Conservation (phyloP, 2,888 invertebrate species). For the Oscheius sp. region DNA sequence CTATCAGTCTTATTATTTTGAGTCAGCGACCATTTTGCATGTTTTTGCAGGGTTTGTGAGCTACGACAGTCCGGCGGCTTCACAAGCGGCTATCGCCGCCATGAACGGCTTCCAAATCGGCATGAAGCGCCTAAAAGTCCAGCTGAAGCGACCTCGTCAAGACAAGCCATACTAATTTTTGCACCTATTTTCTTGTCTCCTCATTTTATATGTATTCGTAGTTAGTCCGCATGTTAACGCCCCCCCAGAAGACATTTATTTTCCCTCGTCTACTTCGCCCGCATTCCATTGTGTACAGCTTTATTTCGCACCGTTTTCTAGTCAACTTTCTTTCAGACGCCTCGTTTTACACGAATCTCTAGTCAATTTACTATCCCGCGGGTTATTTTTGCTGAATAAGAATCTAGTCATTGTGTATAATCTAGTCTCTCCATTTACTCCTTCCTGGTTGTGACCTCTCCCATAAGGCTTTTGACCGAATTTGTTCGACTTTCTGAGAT, state of each 20-base stretch:
- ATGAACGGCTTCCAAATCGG: slow-evolving; percentile 99
- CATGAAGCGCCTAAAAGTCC: slow-evolving; percentile 99
- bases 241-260: too few species aligned
- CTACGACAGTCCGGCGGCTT: slow-evolving; percentile 97
- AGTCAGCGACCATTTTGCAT: neutral
- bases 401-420: neutral
- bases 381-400: neutral
- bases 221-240: too few species aligned
- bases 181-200: too few species aligned
- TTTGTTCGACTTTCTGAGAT: too few species aligned
- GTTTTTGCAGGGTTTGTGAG: slow-evolving; percentile 88
- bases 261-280: neutral
- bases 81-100: slow-evolving; percentile 97
- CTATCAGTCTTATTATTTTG: neutral
- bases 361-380: neutral
- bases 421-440: neutral
- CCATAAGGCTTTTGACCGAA: neutral
- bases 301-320: neutral
- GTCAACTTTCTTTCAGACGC: neutral
- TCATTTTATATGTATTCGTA: too few species aligned
- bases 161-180: slow-evolving; percentile 96
- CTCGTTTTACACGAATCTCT: neutral
- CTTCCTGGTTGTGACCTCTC: neutral
- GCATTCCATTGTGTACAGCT: slow-evolving; percentile 1
- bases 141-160: slow-evolving; percentile 97